Conservation (phyloP, 1,140 invertebrate genomes). For the Lasioglossum albipes region DNA sequence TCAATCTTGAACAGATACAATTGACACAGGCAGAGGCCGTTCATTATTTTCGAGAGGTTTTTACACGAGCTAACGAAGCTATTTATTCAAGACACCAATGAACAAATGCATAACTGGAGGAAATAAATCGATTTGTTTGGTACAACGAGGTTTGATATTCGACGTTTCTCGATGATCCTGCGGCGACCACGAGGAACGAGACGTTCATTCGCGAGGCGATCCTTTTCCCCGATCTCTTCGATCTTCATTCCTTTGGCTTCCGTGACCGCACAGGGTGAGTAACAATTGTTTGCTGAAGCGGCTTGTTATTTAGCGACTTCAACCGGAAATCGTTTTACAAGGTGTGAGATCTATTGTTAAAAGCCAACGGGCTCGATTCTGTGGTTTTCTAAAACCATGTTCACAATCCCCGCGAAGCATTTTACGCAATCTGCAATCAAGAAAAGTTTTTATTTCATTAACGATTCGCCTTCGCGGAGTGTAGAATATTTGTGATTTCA, state of each 20-base stretch:
- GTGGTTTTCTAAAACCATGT: too few relatives aligned
- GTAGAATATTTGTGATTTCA: too few relatives aligned
- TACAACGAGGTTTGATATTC: conserved; percentile 44
- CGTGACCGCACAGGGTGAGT: neutral
- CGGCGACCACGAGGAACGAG: neutral
- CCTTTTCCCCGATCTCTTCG: conserved; percentile 10
- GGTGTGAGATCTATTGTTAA: too few relatives aligned
- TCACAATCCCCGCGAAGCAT: too few relatives aligned
- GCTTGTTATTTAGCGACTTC: neutral
- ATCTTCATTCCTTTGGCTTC: neutral
- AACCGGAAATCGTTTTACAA: neutral
- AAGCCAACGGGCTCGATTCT: too few relatives aligned
- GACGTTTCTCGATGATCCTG: conserved; percentile 27
- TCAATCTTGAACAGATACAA: too few relatives aligned
- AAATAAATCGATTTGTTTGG: conserved; percentile 63
- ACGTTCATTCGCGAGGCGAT: neutral
- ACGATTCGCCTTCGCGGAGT: too few relatives aligned
- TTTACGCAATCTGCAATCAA: too few relatives aligned
- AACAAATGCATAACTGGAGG: conserved; percentile 35
- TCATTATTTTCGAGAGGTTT: neutral
- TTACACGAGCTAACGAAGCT: conserved; percentile 32
- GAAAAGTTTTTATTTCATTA: too few relatives aligned
- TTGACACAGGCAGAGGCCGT: neutral
- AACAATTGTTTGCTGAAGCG: neutral
- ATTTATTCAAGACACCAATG: conserved; percentile 57